A percentile compares a stretch with the other conserved stretches of the same genome.
phyloP scores from a whole-genome alignment of 2,888 invertebrate species.

The Metopia argyrocephala region DNA sequence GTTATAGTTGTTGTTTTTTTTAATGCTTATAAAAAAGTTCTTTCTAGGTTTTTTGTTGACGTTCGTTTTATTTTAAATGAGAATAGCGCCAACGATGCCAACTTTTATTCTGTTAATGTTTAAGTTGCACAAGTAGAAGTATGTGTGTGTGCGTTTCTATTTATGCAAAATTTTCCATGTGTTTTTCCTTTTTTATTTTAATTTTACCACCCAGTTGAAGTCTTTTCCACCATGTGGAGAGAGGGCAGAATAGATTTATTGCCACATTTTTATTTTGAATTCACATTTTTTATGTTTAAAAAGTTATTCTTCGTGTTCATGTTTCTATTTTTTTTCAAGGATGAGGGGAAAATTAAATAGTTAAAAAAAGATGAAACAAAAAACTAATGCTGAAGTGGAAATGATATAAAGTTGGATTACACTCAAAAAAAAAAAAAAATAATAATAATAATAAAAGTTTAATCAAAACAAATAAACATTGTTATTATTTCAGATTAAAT shows the following conservation, averaged over 20 bases:
- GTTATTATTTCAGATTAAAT: too few relatives aligned
- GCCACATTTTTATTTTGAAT: slow-evolving; percentile 67
- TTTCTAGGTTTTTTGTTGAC: not conserved
- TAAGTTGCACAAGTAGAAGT: not conserved
- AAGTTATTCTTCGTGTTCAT: not conserved
- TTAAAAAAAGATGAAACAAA: not conserved
- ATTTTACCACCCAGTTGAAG: not conserved
- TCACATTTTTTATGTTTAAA: slow-evolving; percentile 37
- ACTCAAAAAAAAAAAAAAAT: too few relatives aligned
- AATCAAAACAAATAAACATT: too few relatives aligned
- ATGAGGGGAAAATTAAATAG: slow-evolving; percentile 8
- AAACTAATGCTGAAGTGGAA: not conserved
- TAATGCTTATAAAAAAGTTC: slow-evolving; percentile 28
- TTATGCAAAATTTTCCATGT: slow-evolving; percentile 16
- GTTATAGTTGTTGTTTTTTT: slow-evolving; percentile 32
- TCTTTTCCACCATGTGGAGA: slow-evolving; percentile 12
- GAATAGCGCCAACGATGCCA: not conserved
- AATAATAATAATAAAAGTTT: too few relatives aligned
- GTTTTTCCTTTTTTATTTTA: not conserved
- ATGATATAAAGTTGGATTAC: not conserved
- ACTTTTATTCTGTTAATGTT: not conserved
- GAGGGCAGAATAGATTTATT: slow-evolving; percentile 71
- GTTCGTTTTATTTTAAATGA: not conserved
- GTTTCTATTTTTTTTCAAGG: not conserved
- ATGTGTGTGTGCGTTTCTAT: not conserved